These are phyloP conservation scores for Brenthis daphne DNA, from an alignment of 2,888 invertebrate genomes.

Conservation along the genomic window DNA sequence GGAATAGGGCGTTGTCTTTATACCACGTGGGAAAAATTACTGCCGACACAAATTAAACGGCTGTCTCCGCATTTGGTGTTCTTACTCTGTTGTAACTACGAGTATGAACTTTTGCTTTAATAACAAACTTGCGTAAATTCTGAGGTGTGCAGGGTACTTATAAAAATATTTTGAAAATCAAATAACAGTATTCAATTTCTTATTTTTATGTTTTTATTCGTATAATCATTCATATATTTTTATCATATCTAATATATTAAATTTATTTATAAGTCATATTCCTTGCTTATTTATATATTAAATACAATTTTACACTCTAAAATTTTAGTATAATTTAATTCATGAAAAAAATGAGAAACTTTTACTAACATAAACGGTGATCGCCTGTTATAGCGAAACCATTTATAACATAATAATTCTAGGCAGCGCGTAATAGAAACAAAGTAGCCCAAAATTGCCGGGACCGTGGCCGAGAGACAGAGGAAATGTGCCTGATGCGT, in stretches of 20 bases:
- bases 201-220: too few species aligned
- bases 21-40: constrained; percentile 51
- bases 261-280: too few species aligned
- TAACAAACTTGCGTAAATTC: constrained; percentile 1
- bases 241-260: too few species aligned
- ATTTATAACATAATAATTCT: not conserved
- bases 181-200: too few species aligned
- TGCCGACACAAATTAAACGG: constrained; percentile 38
- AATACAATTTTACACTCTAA: not conserved
- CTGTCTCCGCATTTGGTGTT: constrained; percentile 35
- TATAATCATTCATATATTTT: too few species aligned
- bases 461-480: constrained; percentile 50
- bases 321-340: constrained; percentile 33
- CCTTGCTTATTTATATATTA: too few species aligned
- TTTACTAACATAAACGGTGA: not conserved
- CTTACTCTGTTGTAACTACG: constrained; percentile 10
- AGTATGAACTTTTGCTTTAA: constrained; percentile 17
- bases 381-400: not conserved
- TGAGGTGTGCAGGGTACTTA: not conserved
- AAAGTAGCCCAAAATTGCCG: constrained; percentile 68
- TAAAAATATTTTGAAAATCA: too few species aligned
- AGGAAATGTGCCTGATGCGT: constrained; percentile 45
- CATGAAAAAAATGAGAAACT: not conserved
- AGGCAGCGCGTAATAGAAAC: constrained; percentile 54
- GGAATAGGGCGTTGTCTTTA: constrained; percentile 61